These are phyloP conservation scores for Ornithorhynchus anatinus DNA, from an alignment of 2,113 vertebrate genomes.

Conservation along the genomic window DNA sequence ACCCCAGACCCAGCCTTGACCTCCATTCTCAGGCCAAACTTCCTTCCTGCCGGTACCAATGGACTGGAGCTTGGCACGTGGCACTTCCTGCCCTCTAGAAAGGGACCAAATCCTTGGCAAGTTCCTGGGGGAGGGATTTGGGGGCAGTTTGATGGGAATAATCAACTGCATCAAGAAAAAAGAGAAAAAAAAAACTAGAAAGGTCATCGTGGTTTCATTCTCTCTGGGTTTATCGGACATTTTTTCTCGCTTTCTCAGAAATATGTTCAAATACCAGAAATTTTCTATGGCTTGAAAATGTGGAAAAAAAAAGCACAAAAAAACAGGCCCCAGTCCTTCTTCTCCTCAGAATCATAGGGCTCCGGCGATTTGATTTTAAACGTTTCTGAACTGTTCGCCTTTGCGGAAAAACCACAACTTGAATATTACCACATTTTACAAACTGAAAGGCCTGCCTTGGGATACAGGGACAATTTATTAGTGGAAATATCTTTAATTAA, in stretches of 20 bases:
- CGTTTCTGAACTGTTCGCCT: slow-evolving; percentile 56
- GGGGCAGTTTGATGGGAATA: slow-evolving; percentile 37
- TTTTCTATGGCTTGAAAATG: slow-evolving; percentile 41
- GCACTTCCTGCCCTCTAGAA: slow-evolving; percentile 37
- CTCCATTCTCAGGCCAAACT: too few relatives aligned
- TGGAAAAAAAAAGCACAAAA: too few relatives aligned
- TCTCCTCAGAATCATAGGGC: slow-evolving; percentile 2
- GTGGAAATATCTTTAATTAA: slow-evolving; percentile 80
- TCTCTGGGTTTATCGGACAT: background rate
- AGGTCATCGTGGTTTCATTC: slow-evolving; percentile 9
- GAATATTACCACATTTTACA: slow-evolving; percentile 70
- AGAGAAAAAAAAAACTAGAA: slow-evolving; percentile 48
- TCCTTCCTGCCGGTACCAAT: background rate
- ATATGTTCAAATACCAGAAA: slow-evolving; percentile 38
- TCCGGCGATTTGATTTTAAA: slow-evolving; percentile 64
- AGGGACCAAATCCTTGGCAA: slow-evolving; percentile 11
- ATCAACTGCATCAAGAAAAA: slow-evolving; percentile 34
- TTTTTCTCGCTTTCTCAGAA: slow-evolving; percentile 25
- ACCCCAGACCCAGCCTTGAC: too few relatives aligned
- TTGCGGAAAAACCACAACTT: slow-evolving; percentile 67
- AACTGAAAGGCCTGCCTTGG: slow-evolving; percentile 71
- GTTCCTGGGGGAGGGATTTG: slow-evolving; percentile 43
- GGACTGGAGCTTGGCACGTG: slow-evolving; percentile 49
- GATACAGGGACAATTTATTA: slow-evolving; percentile 75
- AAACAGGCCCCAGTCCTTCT: background rate